Percentiles rank a stretch among this genome's conserved stretches.
Evolutionary conservation across 2,113 vertebrate genomes (phyloP).

Genomic region (Tragulus kanchil): DNA sequence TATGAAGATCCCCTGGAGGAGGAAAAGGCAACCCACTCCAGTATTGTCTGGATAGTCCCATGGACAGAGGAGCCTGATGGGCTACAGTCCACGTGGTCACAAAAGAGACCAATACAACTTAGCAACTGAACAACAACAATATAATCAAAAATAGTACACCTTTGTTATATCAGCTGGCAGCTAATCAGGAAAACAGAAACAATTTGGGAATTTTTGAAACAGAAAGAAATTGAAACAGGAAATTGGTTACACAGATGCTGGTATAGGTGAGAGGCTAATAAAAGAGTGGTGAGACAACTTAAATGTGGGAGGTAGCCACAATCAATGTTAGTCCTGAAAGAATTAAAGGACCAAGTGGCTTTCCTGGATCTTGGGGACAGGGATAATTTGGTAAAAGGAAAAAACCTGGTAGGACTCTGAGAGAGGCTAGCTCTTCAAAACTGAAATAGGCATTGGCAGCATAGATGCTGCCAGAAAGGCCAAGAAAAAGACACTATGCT

Average conservation of each 20-base stretch:
- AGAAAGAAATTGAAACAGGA: slow-evolving; percentile 19
- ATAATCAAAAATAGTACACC: neutral
- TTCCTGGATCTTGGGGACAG: neutral
- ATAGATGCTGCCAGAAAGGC: neutral
- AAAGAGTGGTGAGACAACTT: neutral
- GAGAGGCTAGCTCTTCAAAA: neutral
- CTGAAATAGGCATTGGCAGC: neutral
- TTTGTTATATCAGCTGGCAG: neutral
- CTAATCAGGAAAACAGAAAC: neutral
- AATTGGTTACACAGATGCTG: neutral
- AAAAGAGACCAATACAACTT: too few relatives aligned
- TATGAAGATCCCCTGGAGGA: too few relatives aligned
- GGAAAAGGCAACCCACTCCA: too few relatives aligned
- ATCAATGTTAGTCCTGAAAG: neutral
- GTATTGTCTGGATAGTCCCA: too few relatives aligned
- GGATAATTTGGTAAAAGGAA: neutral
- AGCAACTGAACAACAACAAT: too few relatives aligned
- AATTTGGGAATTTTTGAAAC: neutral
- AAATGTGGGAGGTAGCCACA: neutral
- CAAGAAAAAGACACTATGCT: neutral
- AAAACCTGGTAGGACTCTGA: neutral
- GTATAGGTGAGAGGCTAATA: neutral
- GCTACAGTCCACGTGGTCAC: too few relatives aligned
- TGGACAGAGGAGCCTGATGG: too few relatives aligned
- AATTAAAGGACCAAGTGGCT: neutral